Evolutionary conservation across 2,888 invertebrate species (phyloP).

Genomic region (Melieria crassipennis): DNA sequence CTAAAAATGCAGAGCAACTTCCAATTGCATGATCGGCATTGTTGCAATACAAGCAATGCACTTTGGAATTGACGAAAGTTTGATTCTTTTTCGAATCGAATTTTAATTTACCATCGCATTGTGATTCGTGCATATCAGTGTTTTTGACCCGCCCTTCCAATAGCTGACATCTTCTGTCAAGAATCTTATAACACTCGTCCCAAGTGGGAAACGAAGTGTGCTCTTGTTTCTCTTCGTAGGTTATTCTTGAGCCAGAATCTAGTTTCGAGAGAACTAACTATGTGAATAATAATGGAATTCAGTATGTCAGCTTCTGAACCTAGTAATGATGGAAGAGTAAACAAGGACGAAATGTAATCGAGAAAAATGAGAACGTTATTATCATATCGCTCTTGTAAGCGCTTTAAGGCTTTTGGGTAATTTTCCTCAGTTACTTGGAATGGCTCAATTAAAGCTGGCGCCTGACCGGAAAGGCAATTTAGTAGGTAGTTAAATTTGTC

Average conservation of each 20-base stretch:
- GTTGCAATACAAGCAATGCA: slow-evolving; percentile 7
- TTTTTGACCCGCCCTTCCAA: slow-evolving; percentile 1
- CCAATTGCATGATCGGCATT: background rate
- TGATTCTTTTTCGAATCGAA: background rate
- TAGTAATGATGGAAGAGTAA: slow-evolving; percentile 11
- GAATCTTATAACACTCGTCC: no score
- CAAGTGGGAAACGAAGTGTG: no score
- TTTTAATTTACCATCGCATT: background rate
- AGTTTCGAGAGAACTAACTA: slow-evolving; percentile 8
- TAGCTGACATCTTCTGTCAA: background rate
- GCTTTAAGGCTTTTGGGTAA: slow-evolving; percentile 21
- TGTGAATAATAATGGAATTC: slow-evolving; percentile 18
- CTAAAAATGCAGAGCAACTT: slow-evolving; percentile 10
- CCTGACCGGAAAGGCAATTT: slow-evolving; percentile 30
- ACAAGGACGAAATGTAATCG: slow-evolving; percentile 17
- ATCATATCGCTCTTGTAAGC: slow-evolving; percentile 19
- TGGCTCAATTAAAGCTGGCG: slow-evolving; percentile 24
- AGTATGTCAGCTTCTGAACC: slow-evolving; percentile 10
- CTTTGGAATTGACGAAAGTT: slow-evolving; percentile 4
- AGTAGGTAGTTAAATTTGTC: slow-evolving; percentile 27
- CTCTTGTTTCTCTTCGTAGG: no score
- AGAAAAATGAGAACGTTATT: slow-evolving; percentile 19
- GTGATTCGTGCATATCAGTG: background rate
- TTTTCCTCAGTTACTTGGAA: slow-evolving; percentile 34
- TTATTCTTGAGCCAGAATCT: no score